phyloP scores from a whole-genome alignment of 2,113 vertebrate genomes.

The Ochotona princeps region DNA sequence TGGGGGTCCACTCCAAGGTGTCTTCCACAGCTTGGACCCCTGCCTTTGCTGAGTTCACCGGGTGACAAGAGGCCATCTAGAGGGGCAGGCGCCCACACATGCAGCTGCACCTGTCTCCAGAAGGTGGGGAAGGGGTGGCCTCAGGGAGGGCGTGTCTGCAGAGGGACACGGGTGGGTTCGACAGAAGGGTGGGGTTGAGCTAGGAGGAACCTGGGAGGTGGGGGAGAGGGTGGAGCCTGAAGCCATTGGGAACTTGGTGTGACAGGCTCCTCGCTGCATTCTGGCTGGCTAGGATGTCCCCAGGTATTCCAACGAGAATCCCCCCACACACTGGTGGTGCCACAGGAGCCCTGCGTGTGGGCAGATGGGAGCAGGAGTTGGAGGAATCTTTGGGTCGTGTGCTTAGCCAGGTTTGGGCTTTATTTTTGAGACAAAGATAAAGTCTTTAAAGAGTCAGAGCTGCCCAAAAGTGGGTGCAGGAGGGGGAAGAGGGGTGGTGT shows the following conservation, averaged over 20 bases:
- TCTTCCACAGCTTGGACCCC: not conserved
- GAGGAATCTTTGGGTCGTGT: not conserved
- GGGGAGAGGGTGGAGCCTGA: not conserved
- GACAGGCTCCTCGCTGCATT: not conserved
- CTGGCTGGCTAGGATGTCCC: not conserved
- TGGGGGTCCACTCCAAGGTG: too few relatives aligned
- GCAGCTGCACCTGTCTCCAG: too few relatives aligned
- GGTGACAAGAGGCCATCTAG: not conserved
- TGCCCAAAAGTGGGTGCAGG: not conserved
- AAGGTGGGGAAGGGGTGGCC: fast-evolving
- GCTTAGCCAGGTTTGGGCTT: not conserved
- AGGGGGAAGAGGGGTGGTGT: not conserved
- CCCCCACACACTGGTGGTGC: too few relatives aligned
- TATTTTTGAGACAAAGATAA: not conserved
- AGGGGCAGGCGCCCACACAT: not conserved
- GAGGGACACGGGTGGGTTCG: not conserved
- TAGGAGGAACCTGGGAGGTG: not conserved
- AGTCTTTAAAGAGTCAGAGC: not conserved
- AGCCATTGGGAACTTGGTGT: not conserved
- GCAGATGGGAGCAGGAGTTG: not conserved
- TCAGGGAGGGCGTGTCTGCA: not conserved
- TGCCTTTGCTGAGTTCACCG: not conserved
- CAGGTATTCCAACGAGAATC: not conserved
- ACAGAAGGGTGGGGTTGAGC: not conserved
- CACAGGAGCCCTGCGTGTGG: fast-evolving